Evolutionary conservation across 1,140 invertebrate genomes (phyloP).

Genomic region (Microplitis demolitor): DNA sequence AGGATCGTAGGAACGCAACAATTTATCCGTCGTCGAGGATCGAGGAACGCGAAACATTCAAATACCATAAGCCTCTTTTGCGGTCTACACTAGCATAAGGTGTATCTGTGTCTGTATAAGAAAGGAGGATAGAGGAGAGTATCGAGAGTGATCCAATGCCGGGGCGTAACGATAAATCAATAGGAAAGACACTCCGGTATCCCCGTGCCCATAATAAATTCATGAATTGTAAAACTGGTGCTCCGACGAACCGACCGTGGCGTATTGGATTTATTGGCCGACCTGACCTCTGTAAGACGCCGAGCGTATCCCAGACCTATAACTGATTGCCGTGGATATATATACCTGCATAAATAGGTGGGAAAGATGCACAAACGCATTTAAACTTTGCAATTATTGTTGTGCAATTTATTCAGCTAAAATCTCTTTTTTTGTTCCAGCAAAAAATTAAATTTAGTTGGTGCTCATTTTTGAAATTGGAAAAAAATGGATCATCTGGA

Average conservation of each 20-base stretch:
- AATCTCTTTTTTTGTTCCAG: too few species aligned
- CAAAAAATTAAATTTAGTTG: too few species aligned
- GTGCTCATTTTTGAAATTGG: too few species aligned
- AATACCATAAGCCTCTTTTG: too few species aligned
- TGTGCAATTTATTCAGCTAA: too few species aligned
- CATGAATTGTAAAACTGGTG: constrained; percentile 60
- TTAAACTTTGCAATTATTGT: too few species aligned
- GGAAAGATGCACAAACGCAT: too few species aligned
- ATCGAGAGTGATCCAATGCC: background rate
- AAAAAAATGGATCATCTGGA: too few species aligned
- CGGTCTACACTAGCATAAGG: too few species aligned
- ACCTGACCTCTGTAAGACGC: constrained; percentile 57
- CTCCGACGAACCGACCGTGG: constrained; percentile 55
- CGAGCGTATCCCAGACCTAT: constrained; percentile 1
- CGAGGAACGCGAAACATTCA: too few species aligned
- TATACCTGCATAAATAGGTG: too few species aligned
- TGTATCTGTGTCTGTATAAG: background rate
- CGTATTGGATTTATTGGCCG: constrained; percentile 59
- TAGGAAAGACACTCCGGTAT: constrained; percentile 45
- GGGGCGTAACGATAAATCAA: constrained; percentile 57
- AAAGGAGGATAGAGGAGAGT: background rate
- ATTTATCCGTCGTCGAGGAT: background rate
- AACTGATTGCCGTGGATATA: too few species aligned
- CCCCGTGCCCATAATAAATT: constrained; percentile 59
- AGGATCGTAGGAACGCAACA: background rate